Conservation (phyloP, 1,140 invertebrate species). For the Gerris buenoi region DNA sequence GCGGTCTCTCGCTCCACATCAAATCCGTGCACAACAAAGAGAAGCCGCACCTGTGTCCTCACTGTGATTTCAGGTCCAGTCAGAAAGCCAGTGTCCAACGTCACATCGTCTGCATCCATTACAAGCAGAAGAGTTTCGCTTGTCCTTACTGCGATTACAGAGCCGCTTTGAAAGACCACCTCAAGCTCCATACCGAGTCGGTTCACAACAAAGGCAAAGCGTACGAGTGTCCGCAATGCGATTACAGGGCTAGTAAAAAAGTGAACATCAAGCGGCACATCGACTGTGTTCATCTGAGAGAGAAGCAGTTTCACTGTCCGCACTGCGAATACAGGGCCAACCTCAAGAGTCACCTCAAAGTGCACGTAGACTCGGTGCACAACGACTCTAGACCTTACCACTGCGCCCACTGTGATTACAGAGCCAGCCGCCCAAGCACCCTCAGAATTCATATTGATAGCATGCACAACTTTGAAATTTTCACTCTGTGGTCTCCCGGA, state of each 20-base stretch:
- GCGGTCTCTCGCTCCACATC: neutral
- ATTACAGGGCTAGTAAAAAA: neutral
- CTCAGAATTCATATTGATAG: neutral
- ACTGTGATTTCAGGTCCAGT: neutral
- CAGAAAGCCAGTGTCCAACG: neutral
- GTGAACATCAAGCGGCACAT: neutral
- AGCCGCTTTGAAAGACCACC: neutral
- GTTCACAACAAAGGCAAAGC: too few relatives aligned
- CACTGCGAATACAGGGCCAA: neutral
- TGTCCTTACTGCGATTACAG: constrained; percentile 4
- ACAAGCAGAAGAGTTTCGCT: neutral
- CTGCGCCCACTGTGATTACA: neutral
- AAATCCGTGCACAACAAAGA: neutral
- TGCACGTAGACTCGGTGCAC: neutral
- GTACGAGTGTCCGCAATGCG: neutral
- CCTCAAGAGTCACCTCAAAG: neutral
- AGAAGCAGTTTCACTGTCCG: neutral
- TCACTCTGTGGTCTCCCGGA: too few relatives aligned
- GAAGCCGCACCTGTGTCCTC: neutral
- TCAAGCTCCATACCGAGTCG: neutral
- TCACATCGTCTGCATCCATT: neutral
- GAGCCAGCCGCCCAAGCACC: neutral
- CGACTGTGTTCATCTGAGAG: neutral
- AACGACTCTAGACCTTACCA: neutral
- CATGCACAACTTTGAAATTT: too few relatives aligned